phyloP scores from a whole-genome alignment of 1,140 invertebrate species.

The Drosophila lacteicornis region DNA sequence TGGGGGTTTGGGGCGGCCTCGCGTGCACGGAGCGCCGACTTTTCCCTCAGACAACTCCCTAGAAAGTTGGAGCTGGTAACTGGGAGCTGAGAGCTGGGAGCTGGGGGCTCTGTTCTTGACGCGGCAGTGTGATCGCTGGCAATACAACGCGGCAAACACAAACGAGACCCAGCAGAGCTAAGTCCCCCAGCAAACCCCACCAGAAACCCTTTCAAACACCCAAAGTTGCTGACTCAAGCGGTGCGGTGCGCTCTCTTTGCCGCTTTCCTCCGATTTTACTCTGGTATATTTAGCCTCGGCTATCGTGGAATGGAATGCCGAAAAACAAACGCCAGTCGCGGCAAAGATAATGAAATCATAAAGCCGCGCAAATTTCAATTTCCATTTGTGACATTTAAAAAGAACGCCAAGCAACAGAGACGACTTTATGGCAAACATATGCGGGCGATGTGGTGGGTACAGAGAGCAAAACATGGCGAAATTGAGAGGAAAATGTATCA shows the following conservation, averaged over 20 bases:
- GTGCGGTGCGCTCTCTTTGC: conserved; percentile 37
- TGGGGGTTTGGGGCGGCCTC: conserved; percentile 42
- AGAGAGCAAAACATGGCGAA: conserved; percentile 4
- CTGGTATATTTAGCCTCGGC: conserved; percentile 30
- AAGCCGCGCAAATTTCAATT: conserved; percentile 66
- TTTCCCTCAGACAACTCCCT: conserved; percentile 59
- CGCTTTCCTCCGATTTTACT: conserved; percentile 29
- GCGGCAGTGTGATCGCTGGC: conserved; percentile 19
- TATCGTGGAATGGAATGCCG: conserved; percentile 50
- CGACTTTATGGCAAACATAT: conserved; percentile 43
- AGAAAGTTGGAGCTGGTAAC: conserved; percentile 59
- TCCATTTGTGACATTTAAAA: conserved; percentile 57
- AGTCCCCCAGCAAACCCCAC: conserved; percentile 11
- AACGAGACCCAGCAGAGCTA: background rate
- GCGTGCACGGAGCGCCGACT: conserved; percentile 41
- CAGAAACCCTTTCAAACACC: conserved; percentile 34
- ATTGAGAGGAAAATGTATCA: background rate
- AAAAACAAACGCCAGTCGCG: conserved; percentile 34
- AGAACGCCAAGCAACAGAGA: conserved; percentile 23
- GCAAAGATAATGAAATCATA: conserved; percentile 69
- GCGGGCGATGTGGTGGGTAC: conserved; percentile 16
- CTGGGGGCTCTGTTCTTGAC: conserved; percentile 25
- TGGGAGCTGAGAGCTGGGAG: conserved; percentile 11
- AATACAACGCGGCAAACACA: conserved; percentile 5
- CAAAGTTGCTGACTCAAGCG: conserved; percentile 39